These are phyloP conservation scores for Callopanchax toddi DNA, from an alignment of 2,113 vertebrate species.

Conservation along the genomic window DNA sequence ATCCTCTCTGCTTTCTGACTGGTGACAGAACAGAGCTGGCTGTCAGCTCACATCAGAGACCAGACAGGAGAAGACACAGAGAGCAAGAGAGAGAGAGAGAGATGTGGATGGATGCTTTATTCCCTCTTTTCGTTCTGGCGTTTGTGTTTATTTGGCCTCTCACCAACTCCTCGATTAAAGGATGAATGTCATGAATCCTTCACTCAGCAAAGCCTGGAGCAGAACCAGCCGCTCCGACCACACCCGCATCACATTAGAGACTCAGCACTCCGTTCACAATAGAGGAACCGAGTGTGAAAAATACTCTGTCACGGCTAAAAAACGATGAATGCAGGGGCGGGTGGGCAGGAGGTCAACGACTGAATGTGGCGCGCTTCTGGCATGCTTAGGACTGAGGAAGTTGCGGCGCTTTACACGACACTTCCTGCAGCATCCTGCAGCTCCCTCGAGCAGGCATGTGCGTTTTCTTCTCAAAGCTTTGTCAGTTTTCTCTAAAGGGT, in stretches of 20 bases:
- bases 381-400: slow-evolving; percentile 30
- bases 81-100: slow-evolving; percentile 18
- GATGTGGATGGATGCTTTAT: slow-evolving; percentile 39
- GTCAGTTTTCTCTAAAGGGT: slow-evolving; percentile 22
- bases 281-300: slow-evolving; percentile 32
- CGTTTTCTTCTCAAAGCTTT: slow-evolving; percentile 18
- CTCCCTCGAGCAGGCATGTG: slow-evolving; percentile 35
- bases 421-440: slow-evolving; percentile 47
- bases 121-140: slow-evolving; percentile 33
- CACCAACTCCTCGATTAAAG: slow-evolving; percentile 34
- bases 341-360: slow-evolving; percentile 30
- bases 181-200: slow-evolving; percentile 46
- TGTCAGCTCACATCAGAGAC: slow-evolving; percentile 62
- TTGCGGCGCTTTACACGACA: slow-evolving; percentile 45
- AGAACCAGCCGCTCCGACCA: slow-evolving; percentile 14
- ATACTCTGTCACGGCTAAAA: slow-evolving; percentile 16
- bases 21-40: slow-evolving; percentile 59
- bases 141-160: slow-evolving; percentile 51
- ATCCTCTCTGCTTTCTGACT: slow-evolving; percentile 53
- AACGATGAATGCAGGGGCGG: slow-evolving; percentile 5
- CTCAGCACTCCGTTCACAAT: slow-evolving; percentile 41
- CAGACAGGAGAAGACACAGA: slow-evolving; percentile 32
- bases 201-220: slow-evolving; percentile 45
- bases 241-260: slow-evolving; percentile 56
- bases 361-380: slow-evolving; percentile 10